A percentile compares a stretch with the other conserved stretches of the same genome.
phyloP scores from a whole-genome alignment of 2,113 vertebrate genomes.

The Bothrops jararaca region DNA sequence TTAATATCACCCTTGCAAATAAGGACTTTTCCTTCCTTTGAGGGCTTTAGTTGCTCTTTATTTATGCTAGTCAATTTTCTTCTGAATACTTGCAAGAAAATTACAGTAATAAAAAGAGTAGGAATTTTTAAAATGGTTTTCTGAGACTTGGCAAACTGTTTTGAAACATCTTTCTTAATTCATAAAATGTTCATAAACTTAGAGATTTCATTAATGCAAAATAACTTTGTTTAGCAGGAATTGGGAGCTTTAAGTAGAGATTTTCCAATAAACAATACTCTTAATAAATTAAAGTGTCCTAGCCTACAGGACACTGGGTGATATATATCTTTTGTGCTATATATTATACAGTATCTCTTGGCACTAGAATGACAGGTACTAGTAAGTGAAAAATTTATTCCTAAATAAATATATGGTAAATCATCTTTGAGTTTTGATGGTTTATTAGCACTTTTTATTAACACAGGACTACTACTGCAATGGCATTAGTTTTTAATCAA shows the following conservation, averaged over 20 bases:
- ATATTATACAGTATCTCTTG: background rate
- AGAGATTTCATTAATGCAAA: background rate
- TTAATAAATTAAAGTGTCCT: background rate
- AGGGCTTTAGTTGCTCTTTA: background rate
- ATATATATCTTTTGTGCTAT: background rate
- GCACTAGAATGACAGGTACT: background rate
- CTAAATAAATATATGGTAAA: background rate
- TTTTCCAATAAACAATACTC: background rate
- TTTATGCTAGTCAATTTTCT: background rate
- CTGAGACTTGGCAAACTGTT: background rate
- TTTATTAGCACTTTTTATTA: background rate
- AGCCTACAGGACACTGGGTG: no score
- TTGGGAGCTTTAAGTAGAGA: background rate
- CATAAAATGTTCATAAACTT: background rate
- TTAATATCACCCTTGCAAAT: background rate
- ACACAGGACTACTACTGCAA: background rate
- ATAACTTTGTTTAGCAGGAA: background rate
- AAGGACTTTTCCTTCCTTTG: background rate
- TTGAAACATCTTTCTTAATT: background rate
- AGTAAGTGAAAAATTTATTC: background rate
- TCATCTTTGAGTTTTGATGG: background rate
- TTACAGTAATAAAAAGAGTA: background rate
- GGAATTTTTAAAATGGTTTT: background rate
- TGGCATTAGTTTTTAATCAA: background rate
- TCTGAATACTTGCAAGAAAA: background rate